Conservation (phyloP, 2,797 vertebrate species). For the Agapornis canus region DNA sequence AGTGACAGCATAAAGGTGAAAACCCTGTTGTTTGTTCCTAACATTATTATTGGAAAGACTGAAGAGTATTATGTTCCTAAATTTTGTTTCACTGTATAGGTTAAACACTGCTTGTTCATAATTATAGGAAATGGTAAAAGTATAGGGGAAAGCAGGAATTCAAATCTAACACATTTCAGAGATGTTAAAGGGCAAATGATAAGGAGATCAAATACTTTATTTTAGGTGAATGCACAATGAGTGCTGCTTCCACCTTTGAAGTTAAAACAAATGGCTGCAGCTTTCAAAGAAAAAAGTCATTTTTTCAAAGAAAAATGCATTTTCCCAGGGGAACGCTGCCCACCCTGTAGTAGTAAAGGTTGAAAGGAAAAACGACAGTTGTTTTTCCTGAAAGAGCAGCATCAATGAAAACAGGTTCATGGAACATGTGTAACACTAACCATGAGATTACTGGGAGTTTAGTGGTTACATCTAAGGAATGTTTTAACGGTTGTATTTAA, state of each 20-base stretch:
- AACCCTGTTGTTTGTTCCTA: not conserved
- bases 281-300: not conserved
- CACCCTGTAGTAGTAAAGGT: not conserved
- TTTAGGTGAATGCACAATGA: not conserved
- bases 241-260: not conserved
- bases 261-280: not conserved
- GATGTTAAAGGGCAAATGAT: not conserved
- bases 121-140: not conserved
- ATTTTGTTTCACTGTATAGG: not conserved
- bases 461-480: not conserved
- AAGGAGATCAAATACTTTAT: not conserved
- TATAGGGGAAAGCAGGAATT: not conserved
- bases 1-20: accelerated
- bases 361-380: not conserved
- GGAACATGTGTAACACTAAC: not conserved
- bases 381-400: not conserved
- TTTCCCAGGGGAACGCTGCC: not conserved
- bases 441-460: not conserved
- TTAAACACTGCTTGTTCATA: not conserved
- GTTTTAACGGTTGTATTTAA: not conserved
- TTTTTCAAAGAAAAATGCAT: not conserved
- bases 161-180: not conserved
- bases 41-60: not conserved
- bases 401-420: not conserved
- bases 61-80: not conserved